Evolutionary conservation across 1,140 invertebrate genomes (phyloP), one percentile per base, ranked within the genome.

Genomic region (Cherax destructor): DNA sequence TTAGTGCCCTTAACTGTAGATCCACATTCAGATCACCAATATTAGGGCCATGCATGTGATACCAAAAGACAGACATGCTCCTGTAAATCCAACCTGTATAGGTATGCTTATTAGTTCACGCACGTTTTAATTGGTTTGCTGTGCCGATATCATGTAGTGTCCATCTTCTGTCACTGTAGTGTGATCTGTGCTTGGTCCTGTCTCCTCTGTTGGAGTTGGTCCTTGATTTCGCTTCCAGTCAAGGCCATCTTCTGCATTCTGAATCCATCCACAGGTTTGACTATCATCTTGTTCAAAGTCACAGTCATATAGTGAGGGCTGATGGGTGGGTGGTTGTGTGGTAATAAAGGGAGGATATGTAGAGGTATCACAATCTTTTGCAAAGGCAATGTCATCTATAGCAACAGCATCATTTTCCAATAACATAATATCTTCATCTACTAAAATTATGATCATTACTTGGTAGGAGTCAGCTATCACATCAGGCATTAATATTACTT

Each of bases 41-140:
- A 21, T 91, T 56, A 72, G 80, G 79, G 21, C 90, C 90, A 59
- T 91, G 90, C 90, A 91, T 91, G 59, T 91, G 90, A 30, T 91
- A 91, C 90, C 90, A 91, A 47, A 91, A 41, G 83, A 80, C 7
- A 91, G 50, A 76, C 90, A 91, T 13, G 49, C 83, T 52, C 83
- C 90, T 72, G 50, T 56, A 5, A 21, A 41, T 50, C 65, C 84
- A 81, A 86, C 24, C 41, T 86, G 59, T 47, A 91, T 56, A 11
- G 56, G 21, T 52, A 41, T 83, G 50, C 90, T 91, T 4, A 78
- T 72, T 47, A 91, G 47, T 24, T 21, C n/a, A 16, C 6, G n/a
- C 61, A 18, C 21, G 84, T n/a, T 81, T 59, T 18, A 21, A 21
- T 18, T 21, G 16, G 21, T 13, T 30, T 50, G 47, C 9, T 47